Percentiles rank a stretch among this genome's conserved stretches.
These are phyloP conservation scores for Andrena minutula DNA, from an alignment of 2,888 invertebrate species.

Conservation along the genomic window DNA sequence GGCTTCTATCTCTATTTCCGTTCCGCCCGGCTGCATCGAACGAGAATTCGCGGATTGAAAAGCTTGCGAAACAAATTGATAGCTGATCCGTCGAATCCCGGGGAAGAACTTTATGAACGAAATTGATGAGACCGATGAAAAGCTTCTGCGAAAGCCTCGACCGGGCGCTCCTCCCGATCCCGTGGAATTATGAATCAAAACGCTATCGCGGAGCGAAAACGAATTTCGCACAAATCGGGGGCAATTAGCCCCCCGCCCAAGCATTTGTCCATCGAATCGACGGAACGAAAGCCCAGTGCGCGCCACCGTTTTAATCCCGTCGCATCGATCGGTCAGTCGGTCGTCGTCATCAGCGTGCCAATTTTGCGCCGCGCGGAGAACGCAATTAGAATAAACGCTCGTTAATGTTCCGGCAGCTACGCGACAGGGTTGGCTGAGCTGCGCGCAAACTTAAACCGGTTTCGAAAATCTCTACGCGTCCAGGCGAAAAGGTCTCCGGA, in stretches of 20 bases:
- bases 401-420: constrained; percentile 31
- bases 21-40: neutral
- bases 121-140: constrained; percentile 4
- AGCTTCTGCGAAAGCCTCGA: neutral
- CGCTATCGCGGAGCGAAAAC: neutral
- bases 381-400: constrained; percentile 58
- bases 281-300: constrained; percentile 25
- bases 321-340: constrained; percentile 26
- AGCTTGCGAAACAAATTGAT: constrained; percentile 23
- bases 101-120: constrained; percentile 10
- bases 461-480: constrained; percentile 45
- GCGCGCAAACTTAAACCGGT: constrained; percentile 45
- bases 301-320: constrained; percentile 26
- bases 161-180: neutral
- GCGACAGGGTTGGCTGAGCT: neutral
- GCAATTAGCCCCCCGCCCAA: constrained; percentile 32
- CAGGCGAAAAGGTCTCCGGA: constrained; percentile 34
- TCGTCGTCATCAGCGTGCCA: constrained; percentile 40
- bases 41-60: neutral
- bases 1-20: constrained; percentile 17
- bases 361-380: constrained; percentile 25
- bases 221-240: neutral
- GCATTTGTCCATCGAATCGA: constrained; percentile 29
- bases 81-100: constrained; percentile 14
- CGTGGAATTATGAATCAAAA: constrained; percentile 12